Base-by-base conservation (phyloP, 2,797 vertebrate species). In the Hybognathus amarus region DNA sequence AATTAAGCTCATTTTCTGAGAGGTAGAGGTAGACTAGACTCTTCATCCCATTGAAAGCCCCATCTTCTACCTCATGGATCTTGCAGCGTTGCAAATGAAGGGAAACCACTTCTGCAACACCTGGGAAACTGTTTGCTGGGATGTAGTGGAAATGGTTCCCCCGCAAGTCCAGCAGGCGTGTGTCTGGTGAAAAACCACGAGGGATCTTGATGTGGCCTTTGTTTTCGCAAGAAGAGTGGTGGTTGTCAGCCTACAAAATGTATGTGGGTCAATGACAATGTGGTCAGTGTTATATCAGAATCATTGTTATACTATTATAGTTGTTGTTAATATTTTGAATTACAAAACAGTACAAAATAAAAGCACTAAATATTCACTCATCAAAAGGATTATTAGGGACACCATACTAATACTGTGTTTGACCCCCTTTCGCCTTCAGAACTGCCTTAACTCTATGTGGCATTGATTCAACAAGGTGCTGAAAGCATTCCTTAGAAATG, bases 11-110 rank as follows among this genome's bases (percentile, higher is more conserved):
- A 69, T 99, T 99, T 90, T 97, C 45, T 0, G 96, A 96, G 73
- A 99, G 95, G 93, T 99, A 99, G 75, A 99, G 95, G 88, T 99
- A 99, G 64, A 98, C 87, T n/a, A 99, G 92, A 24, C 92, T 92
- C 81, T 91, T 94, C 95, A 99, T 95, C 3, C 96, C 96, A 0
- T 1, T 91, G 87, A 99, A 94, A 1, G 97, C 97, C 0, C 96
- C 93, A 0, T 88, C 90, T 22, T 94, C 94, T 82, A 99, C 90
- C 2, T 77, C 91, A 0, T 88, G 69, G 2, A 98, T 95, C 88
- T 91, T 87, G 79, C 97, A 98, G 89, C 93, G 94, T 92, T 99
- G 98, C 85, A 99, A 92, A 80, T 99, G 97, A 40, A 99, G 93
- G 0, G 97, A 99, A 74, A 97, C 92, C 9, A 98, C 94, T 68